Evolutionary conservation across 2,797 vertebrate species (phyloP).

Genomic region (Sebastes oblongus): DNA sequence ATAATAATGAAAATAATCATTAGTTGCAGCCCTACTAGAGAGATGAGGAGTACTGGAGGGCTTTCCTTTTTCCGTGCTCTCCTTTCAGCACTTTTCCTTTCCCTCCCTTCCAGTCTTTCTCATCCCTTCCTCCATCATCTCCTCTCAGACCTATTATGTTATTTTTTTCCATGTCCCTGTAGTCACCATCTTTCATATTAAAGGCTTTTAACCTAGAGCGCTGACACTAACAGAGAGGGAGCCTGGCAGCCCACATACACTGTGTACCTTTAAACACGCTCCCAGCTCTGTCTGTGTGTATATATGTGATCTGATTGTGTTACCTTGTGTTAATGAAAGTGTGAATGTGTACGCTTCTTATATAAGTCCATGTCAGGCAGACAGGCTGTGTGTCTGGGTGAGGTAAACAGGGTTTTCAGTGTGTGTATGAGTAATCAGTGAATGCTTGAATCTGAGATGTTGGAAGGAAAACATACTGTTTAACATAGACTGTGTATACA

Average conservation of each 20-base stretch:
- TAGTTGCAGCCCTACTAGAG: not conserved
- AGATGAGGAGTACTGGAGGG: not conserved
- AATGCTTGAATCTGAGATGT: not conserved
- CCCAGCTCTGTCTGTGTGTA: not conserved
- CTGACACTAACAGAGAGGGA: constrained; percentile 36
- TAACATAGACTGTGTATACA: not conserved
- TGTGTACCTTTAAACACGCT: not conserved
- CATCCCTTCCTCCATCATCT: not conserved
- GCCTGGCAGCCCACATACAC: constrained; percentile 40
- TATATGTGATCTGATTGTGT: not conserved
- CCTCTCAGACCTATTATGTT: constrained; percentile 29
- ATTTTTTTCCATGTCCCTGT: constrained; percentile 27
- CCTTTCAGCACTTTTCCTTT: not conserved
- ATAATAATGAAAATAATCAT: constrained; percentile 4
- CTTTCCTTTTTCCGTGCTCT: not conserved
- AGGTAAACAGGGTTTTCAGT: not conserved
- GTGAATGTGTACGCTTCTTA: not conserved
- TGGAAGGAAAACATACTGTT: not conserved
- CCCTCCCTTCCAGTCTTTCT: not conserved
- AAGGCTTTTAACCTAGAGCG: constrained; percentile 59
- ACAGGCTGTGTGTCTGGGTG: not conserved
- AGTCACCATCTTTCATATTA: constrained; percentile 59
- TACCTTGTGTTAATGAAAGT: constrained; percentile 15
- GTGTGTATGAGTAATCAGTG: not conserved
- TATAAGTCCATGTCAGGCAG: not conserved